Evolutionary conservation across 2,888 invertebrate species (phyloP).

Genomic region (Ypsolopha sequella): DNA sequence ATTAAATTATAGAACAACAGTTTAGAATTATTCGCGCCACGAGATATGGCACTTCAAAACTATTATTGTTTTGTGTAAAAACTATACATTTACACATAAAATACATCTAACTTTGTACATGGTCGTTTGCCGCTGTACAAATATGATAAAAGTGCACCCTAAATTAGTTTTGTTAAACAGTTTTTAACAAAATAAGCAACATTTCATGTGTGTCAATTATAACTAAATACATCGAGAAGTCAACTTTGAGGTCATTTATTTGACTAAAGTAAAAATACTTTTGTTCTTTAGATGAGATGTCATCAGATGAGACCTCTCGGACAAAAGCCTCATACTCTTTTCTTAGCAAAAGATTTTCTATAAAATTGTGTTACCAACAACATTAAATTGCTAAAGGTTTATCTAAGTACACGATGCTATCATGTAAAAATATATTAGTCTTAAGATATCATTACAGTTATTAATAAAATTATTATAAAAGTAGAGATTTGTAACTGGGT

Average conservation of each 20-base stretch:
- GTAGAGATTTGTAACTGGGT: too few relatives aligned
- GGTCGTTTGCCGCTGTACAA: conserved; percentile 24
- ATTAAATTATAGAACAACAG: conserved; percentile 53
- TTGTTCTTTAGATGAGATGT: not conserved
- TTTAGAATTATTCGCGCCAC: conserved; percentile 43
- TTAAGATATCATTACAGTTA: too few relatives aligned
- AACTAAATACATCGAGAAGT: conserved; percentile 4
- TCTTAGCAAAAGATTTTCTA: too few relatives aligned
- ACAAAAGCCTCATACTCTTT: too few relatives aligned
- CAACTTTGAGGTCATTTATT: conserved; percentile 2
- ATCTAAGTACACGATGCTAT: too few relatives aligned
- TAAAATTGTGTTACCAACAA: too few relatives aligned
- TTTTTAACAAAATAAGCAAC: conserved; percentile 26
- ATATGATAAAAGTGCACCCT: conserved; percentile 14
- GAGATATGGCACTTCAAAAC: conserved; percentile 46
- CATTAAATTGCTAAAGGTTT: too few relatives aligned
- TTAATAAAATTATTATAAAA: too few relatives aligned
- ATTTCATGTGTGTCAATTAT: conserved; percentile 11
- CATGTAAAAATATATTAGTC: too few relatives aligned
- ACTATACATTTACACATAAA: conserved; percentile 31
- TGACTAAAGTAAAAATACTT: not conserved
- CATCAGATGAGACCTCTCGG: not conserved
- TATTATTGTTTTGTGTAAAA: conserved; percentile 45
- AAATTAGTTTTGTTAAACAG: conserved; percentile 13
- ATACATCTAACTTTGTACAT: conserved; percentile 32